These are phyloP conservation scores for Ameiurus melas DNA, from an alignment of 2,113 vertebrate genomes.

Conservation along the genomic window DNA sequence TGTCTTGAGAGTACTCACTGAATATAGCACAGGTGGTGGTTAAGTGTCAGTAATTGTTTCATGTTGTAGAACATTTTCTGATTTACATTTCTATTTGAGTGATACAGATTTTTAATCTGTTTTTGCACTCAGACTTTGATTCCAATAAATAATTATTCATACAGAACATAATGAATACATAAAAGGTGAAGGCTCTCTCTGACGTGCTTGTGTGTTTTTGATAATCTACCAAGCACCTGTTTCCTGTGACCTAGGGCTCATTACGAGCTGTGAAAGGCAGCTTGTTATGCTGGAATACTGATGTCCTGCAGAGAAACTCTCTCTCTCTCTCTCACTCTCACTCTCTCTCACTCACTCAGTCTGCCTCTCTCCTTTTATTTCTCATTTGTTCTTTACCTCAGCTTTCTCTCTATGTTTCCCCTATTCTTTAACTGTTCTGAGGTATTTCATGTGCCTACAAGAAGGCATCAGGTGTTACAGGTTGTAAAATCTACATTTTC, in stretches of 20 bases:
- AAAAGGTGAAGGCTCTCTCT: constrained; percentile 20
- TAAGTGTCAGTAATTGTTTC: not conserved
- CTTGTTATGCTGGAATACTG: constrained; percentile 50
- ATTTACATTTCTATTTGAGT: not conserved
- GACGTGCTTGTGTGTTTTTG: constrained; percentile 40
- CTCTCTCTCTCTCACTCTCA: not conserved
- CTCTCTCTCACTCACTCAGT: not conserved
- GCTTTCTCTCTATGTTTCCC: not conserved
- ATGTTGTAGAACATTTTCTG: not conserved
- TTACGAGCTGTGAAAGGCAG: constrained; percentile 49
- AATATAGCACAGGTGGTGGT: not conserved
- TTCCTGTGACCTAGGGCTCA: constrained; percentile 47
- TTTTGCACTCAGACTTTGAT: constrained; percentile 22
- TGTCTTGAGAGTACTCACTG: not conserved
- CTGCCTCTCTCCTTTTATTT: not conserved
- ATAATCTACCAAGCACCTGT: constrained; percentile 41
- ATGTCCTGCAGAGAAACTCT: constrained; percentile 26
- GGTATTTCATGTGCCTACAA: not conserved
- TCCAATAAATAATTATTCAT: constrained; percentile 36
- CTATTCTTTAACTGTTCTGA: not conserved
- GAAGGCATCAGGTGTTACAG: not conserved
- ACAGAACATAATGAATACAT: constrained; percentile 16
- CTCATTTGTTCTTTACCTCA: not conserved
- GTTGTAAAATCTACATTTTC: not conserved
- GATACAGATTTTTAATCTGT: not conserved